Evolutionary conservation across 2,797 vertebrate species (phyloP).

Genomic region (Pseudochromis fuscus): DNA sequence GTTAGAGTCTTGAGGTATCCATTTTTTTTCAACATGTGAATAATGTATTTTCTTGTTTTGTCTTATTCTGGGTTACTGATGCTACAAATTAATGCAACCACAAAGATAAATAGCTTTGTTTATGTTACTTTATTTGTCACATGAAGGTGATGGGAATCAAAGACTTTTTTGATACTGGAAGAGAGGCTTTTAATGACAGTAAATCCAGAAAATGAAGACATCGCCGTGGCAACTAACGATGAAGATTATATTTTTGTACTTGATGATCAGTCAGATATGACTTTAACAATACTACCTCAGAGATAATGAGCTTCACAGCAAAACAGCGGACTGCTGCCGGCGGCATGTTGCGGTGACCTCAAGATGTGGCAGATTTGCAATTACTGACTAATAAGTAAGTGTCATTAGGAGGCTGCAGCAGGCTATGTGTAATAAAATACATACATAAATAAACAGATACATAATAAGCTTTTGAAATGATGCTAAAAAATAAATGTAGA

Average conservation of each 20-base stretch:
- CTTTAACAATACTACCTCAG: constrained; percentile 13
- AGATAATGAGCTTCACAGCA: constrained; percentile 27
- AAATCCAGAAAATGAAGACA: constrained; percentile 31
- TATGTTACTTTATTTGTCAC: background rate
- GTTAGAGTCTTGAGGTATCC: too few species aligned
- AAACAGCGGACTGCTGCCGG: background rate
- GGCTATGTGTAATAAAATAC: background rate
- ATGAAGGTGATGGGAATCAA: background rate
- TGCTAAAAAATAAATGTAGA: too few species aligned
- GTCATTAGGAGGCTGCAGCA: background rate
- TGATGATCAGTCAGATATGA: constrained; percentile 36
- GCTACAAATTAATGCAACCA: background rate
- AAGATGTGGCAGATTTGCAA: constrained; percentile 16
- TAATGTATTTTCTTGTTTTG: background rate
- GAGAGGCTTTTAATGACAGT: constrained; percentile 8
- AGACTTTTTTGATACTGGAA: background rate
- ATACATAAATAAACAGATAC: background rate
- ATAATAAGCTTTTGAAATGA: too few species aligned
- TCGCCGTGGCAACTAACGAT: constrained; percentile 3
- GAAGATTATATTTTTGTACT: constrained; percentile 14
- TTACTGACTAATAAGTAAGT: constrained; percentile 17
- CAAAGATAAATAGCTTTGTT: background rate
- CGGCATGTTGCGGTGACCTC: constrained; percentile 17
- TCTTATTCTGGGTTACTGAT: background rate
- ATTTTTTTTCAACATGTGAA: background rate